Percentiles rank a stretch among this genome's conserved stretches.
Conservation (phyloP, 2,113 vertebrate genomes). For the Odocoileus virginianus region DNA sequence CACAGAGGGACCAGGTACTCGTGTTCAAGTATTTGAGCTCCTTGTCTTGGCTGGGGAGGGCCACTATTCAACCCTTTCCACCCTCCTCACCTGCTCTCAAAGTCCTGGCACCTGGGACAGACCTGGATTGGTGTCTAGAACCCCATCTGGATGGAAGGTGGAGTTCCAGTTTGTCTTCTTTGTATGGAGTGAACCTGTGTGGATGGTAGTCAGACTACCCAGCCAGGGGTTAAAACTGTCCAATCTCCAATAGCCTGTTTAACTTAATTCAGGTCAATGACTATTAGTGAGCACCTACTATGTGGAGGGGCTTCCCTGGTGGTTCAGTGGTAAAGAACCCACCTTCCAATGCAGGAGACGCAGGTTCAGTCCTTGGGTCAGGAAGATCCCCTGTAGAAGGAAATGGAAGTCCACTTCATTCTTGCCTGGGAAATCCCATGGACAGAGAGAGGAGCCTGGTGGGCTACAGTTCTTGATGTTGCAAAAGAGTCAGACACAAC, state of each 20-base stretch:
- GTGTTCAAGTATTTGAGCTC: neutral
- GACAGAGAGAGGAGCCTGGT: neutral
- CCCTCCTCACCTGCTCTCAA: neutral
- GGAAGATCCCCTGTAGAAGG: neutral
- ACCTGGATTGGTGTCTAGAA: neutral
- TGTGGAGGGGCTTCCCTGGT: neutral
- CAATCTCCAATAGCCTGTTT: neutral
- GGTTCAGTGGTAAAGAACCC: neutral
- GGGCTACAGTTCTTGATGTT: neutral
- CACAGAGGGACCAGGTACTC: neutral
- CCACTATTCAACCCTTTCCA: neutral
- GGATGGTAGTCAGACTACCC: neutral
- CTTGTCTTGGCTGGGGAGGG: neutral
- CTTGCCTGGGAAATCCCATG: neutral
- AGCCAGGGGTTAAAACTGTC: neutral
- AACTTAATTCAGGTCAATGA: neutral
- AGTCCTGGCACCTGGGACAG: neutral
- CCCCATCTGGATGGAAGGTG: neutral
- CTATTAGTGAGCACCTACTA: neutral
- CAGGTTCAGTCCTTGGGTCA: neutral
- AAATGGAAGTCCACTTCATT: neutral
- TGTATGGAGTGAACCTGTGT: neutral
- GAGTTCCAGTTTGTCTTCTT: neutral
- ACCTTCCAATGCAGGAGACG: neutral
- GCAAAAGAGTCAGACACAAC: neutral